Evolutionary conservation across 2,888 invertebrate genomes (phyloP).

Genomic region (Ectemnius lituratus): DNA sequence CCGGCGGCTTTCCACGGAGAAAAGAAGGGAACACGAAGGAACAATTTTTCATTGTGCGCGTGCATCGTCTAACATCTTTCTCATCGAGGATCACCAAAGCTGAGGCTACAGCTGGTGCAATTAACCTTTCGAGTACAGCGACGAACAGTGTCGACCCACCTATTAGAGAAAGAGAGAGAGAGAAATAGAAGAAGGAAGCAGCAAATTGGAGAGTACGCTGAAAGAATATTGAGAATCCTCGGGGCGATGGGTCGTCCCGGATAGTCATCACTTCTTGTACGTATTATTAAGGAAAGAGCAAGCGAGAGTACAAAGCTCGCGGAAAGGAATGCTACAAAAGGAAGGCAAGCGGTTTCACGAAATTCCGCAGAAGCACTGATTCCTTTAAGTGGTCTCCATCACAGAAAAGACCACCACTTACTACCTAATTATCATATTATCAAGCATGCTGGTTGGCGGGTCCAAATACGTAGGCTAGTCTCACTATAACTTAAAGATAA

Average conservation of each 20-base stretch:
- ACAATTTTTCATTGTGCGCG: slow-evolving; percentile 11
- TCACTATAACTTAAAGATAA: slow-evolving; percentile 54
- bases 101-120: slow-evolving; percentile 21
- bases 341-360: slow-evolving; percentile 16
- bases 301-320: slow-evolving; percentile 11
- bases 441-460: slow-evolving; percentile 76
- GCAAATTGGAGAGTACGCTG: too few relatives aligned
- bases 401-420: slow-evolving; percentile 25
- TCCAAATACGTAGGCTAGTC: slow-evolving; percentile 77
- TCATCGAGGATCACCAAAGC: slow-evolving; percentile 16
- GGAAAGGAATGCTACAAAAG: slow-evolving; percentile 8
- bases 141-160: slow-evolving; percentile 18
- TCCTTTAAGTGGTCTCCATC: slow-evolving; percentile 18
- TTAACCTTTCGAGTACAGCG: slow-evolving; percentile 28
- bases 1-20: slow-evolving; percentile 34
- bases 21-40: slow-evolving; percentile 18
- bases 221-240: slow-evolving; percentile 2
- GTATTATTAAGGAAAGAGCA: background rate
- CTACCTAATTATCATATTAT: slow-evolving; percentile 61
- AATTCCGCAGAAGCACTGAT: slow-evolving; percentile 12
- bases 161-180: slow-evolving; percentile 12
- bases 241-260: background rate
- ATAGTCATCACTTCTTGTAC: background rate
- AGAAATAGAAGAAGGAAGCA: background rate
- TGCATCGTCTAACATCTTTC: slow-evolving; percentile 15